Conservation (phyloP, 2,888 invertebrate genomes). For the Saturnia japonica region DNA sequence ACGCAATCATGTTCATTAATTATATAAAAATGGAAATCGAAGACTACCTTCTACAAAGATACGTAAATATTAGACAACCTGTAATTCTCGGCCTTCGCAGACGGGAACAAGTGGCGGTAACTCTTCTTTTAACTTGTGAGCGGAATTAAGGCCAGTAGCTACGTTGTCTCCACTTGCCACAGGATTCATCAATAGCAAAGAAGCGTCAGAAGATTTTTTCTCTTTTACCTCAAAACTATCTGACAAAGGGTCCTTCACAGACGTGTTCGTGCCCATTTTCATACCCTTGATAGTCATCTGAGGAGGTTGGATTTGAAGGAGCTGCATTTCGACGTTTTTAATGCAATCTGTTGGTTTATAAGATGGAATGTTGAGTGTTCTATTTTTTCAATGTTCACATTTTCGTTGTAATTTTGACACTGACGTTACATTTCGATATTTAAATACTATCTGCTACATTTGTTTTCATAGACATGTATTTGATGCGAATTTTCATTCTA, state of each 20-base stretch:
- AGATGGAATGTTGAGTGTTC: conserved; percentile 27
- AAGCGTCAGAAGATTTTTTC: conserved; percentile 56
- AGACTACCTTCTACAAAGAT: not conserved
- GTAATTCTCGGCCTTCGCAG: conserved; percentile 71
- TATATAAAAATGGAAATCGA: too few species aligned
- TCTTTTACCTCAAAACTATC: conserved; percentile 64
- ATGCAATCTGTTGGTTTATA: conserved; percentile 27
- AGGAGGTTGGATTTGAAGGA: conserved; percentile 57
- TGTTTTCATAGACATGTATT: not conserved
- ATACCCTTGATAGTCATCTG: conserved; percentile 46
- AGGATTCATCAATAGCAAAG: conserved; percentile 66
- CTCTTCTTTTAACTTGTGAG: conserved; percentile 67
- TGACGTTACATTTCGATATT: conserved; percentile 56
- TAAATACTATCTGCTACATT: conserved; percentile 29
- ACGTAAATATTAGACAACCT: conserved; percentile 41
- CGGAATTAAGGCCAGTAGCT: conserved; percentile 56
- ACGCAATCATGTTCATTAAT: too few species aligned
- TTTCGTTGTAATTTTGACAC: conserved; percentile 60
- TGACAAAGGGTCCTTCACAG: conserved; percentile 43
- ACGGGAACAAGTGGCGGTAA: conserved; percentile 68
- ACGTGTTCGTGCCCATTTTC: conserved; percentile 47
- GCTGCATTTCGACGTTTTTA: conserved; percentile 54
- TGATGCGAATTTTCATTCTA: not conserved
- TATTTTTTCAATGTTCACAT: conserved; percentile 55
- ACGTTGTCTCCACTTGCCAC: conserved; percentile 77